These are phyloP conservation scores for Gymnothorax javanicus DNA, from an alignment of 2,797 vertebrate genomes.

Conservation along the genomic window DNA sequence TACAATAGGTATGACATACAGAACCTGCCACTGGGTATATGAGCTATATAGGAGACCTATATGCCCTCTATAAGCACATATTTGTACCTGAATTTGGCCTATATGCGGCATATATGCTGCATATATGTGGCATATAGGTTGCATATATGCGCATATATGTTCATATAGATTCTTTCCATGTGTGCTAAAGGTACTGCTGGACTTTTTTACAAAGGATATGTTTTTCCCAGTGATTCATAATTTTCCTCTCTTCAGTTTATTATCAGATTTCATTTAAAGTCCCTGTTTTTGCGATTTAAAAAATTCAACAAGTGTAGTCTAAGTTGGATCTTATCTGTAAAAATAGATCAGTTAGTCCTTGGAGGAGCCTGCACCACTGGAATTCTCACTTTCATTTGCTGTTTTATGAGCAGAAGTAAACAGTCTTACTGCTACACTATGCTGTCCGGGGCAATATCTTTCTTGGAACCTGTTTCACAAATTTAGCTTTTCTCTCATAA, in stretches of 20 bases:
- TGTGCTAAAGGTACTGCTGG: background rate
- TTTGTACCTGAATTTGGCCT: too few relatives aligned
- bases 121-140: too few relatives aligned
- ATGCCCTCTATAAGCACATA: too few relatives aligned
- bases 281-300: background rate
- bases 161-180: too few relatives aligned
- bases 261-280: background rate
- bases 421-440: background rate
- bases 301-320: background rate
- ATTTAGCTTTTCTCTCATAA: slow-evolving; percentile 40
- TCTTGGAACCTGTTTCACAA: slow-evolving; percentile 40
- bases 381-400: background rate
- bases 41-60: too few relatives aligned
- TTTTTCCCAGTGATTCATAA: background rate
- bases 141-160: too few relatives aligned
- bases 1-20: too few relatives aligned
- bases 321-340: background rate
- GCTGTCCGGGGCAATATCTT: background rate
- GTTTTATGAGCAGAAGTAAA: background rate
- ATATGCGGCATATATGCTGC: too few relatives aligned
- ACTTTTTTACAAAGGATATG: background rate
- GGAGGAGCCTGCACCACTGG: background rate
- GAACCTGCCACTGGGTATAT: too few relatives aligned
- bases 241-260: background rate
- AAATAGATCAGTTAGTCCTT: background rate